A percentile compares a stretch with the other conserved stretches of the same genome.
phyloP scores from a whole-genome alignment of 2,113 vertebrate genomes.

The Mustela lutreola region DNA sequence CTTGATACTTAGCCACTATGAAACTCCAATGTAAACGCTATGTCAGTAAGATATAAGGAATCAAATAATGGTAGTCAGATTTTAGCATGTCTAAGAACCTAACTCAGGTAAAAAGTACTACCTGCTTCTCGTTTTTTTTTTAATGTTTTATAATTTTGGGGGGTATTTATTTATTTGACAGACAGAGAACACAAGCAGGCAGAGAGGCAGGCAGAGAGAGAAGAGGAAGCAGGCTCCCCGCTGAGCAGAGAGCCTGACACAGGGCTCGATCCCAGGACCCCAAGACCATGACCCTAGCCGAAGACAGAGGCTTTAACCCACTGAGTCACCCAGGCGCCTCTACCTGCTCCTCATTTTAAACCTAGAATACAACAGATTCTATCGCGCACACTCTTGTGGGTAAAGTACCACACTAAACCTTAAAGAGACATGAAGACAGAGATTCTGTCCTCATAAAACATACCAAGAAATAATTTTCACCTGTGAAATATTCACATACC shows the following conservation, averaged over 20 bases:
- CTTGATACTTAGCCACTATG: not conserved
- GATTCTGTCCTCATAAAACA: not conserved
- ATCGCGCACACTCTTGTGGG: not conserved
- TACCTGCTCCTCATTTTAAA: conserved; percentile 27
- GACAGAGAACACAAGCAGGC: too few species aligned
- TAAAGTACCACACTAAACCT: not conserved
- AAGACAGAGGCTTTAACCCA: too few species aligned
- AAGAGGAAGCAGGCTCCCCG: too few species aligned
- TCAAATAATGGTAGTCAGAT: not conserved
- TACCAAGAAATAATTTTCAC: not conserved
- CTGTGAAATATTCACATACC: conserved; percentile 86
- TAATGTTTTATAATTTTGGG: too few species aligned
- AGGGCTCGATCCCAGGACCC: too few species aligned
- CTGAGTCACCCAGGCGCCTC: not conserved
- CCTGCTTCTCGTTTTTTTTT: not conserved
- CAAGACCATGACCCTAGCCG: too few species aligned
- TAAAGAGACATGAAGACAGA: not conserved
- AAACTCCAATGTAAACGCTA: conserved; percentile 30
- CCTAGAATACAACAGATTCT: not conserved
- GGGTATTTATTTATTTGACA: too few species aligned
- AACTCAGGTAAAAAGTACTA: conserved; percentile 28
- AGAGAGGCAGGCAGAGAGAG: too few species aligned
- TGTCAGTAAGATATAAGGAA: not conserved
- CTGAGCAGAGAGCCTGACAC: too few species aligned
- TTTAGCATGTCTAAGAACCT: not conserved